phyloP scores from a whole-genome alignment of 2,888 invertebrate genomes.

The Scaptomyza reducta region DNA sequence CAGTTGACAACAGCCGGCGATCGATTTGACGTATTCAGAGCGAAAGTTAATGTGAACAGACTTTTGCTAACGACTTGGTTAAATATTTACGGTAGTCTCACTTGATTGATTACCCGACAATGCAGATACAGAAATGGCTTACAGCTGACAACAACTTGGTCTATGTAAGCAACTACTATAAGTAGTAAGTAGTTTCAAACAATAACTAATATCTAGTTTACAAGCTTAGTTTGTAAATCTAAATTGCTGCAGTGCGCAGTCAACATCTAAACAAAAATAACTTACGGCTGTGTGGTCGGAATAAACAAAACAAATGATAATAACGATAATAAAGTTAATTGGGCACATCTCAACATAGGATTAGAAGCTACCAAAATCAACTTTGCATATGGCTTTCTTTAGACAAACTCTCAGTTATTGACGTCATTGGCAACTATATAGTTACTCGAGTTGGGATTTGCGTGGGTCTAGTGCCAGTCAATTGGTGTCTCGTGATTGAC shows the following conservation, averaged over 20 bases:
- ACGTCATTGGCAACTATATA: slow-evolving; percentile 50
- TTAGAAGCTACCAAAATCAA: slow-evolving; percentile 23
- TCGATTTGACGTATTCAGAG: slow-evolving; percentile 54
- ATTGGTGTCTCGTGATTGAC: slow-evolving; percentile 51
- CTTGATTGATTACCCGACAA: slow-evolving; percentile 63
- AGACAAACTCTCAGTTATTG: slow-evolving; percentile 39
- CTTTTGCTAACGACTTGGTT: slow-evolving; percentile 38
- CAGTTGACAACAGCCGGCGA: slow-evolving; percentile 19
- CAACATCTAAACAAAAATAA: slow-evolving; percentile 27
- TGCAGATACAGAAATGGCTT: slow-evolving; percentile 1
- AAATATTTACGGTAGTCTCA: slow-evolving; percentile 60
- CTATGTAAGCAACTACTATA: not conserved
- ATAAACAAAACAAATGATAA: slow-evolving; percentile 40
- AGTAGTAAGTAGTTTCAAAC: not conserved
- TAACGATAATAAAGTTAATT: slow-evolving; percentile 52
- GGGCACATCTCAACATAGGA: slow-evolving; percentile 25
- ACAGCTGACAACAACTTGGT: slow-evolving; percentile 1
- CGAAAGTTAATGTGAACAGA: slow-evolving; percentile 33
- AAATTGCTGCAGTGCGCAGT: slow-evolving; percentile 12
- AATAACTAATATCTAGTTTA: slow-evolving; percentile 26
- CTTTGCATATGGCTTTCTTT: slow-evolving; percentile 24
- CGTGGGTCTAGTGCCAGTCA: slow-evolving; percentile 17
- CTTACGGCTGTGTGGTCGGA: slow-evolving; percentile 22
- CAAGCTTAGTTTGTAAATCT: slow-evolving; percentile 9
- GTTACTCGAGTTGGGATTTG: slow-evolving; percentile 16